Evolutionary conservation across 2,888 invertebrate species (phyloP), one percentile per base, ranked within the genome.

Genomic region (Colletes collaris): DNA sequence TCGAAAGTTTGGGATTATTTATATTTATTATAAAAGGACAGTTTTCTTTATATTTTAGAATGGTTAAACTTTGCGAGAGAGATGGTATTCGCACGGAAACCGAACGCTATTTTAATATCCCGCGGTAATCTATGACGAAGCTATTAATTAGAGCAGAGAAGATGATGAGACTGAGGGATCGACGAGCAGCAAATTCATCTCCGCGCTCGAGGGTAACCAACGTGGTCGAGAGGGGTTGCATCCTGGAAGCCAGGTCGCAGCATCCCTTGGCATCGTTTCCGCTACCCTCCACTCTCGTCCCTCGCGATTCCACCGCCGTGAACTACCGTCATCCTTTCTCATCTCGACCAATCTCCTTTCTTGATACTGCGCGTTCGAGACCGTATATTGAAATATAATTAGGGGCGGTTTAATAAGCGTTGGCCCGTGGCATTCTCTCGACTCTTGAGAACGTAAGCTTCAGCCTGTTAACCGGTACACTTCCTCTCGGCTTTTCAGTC

Each of bases 371-470:
- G 64, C 69, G 75, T 75, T 82, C 86, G 84, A 75, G 67, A 75
- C 77, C 86, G 81, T 80, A 88, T 89, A 90, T 90, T 90, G 90
- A 90, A 90, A 90, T 90, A 90, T 89, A 90, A 90, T 90, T 90
- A 90, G 90, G 87, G 86, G 83, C 82, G 86, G 88, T 90, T 90
- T 90, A 91, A 91, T 90, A 90, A 89, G 88, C 87, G 86, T 86
- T 81, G 89, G 88, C 87, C 83, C 86, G 89, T 78, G 91, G 91
- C 86, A 89, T 87, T 79, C 70, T 79, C 79, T 63, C 77, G 79
- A 85, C 81, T 77, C 83, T 80, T 77, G 77, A 86, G 81, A 86
- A 83, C 80, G 69, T 77, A 81, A 84, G 86, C 86, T 81, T 77
- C 79, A 82, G 76, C 78, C 79, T 76, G 88, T 86, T 87, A 84